Conservation (phyloP, 2,888 invertebrate genomes). For the Drosophila anomalata region DNA sequence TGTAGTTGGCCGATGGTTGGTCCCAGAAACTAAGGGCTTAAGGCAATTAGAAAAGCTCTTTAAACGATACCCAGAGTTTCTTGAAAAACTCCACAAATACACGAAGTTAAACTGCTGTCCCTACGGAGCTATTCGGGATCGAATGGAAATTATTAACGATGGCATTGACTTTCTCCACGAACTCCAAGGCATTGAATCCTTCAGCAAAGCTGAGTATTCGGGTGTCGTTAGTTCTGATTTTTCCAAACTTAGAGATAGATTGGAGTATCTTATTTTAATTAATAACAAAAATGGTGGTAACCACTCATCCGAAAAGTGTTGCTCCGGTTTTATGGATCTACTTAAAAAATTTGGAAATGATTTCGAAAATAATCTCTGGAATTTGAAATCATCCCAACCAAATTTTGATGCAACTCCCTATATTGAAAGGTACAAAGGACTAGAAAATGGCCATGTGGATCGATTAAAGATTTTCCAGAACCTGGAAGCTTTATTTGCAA, state of each 20-base stretch:
- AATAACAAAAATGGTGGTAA: not conserved
- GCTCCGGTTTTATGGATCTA: constrained; percentile 12
- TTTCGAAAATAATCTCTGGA: not conserved
- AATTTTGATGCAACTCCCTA: not conserved
- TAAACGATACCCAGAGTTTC: not conserved
- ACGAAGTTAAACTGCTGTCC: constrained; percentile 35
- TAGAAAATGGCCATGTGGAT: not conserved
- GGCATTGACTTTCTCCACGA: constrained; percentile 40
- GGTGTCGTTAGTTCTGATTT: constrained; percentile 28
- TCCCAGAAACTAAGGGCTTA: constrained; percentile 8
- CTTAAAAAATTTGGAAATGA: not conserved
- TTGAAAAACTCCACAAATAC: constrained; percentile 3
- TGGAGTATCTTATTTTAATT: constrained; percentile 23
- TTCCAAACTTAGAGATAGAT: constrained; percentile 22
- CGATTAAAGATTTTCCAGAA: not conserved
- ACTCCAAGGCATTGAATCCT: not conserved
- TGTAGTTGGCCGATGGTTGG: constrained; percentile 40
- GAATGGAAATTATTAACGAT: constrained; percentile 52
- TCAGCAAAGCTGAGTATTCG: not conserved
- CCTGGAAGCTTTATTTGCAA: not conserved
- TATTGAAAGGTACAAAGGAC: not conserved
- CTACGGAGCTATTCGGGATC: constrained; percentile 45
- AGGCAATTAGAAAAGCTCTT: constrained; percentile 1
- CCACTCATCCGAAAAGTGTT: constrained; percentile 31
- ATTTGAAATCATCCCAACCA: not conserved